Percentiles rank a stretch among this genome's conserved stretches.
Conservation (phyloP, 2,113 vertebrate genomes). For the Polyodon spathula region DNA sequence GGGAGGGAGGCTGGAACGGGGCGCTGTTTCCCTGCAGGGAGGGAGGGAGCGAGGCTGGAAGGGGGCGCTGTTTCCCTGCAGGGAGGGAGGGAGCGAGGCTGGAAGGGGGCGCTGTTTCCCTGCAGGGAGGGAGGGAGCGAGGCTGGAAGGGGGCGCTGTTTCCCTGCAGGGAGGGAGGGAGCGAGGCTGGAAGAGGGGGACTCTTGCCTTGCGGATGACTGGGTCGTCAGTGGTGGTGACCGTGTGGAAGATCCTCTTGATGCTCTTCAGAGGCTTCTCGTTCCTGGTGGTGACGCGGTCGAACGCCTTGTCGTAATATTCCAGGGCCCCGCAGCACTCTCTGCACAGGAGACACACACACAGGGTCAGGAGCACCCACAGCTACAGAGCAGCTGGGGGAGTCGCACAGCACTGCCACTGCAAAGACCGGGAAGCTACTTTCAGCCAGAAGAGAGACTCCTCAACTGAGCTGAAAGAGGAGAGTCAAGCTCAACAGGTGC, state of each 20-base stretch:
- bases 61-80: too few species aligned
- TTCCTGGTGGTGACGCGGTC: conserved; percentile 92
- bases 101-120: too few species aligned
- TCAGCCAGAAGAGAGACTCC: too few species aligned
- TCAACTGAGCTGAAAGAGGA: too few species aligned
- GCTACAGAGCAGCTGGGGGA: fast-evolving
- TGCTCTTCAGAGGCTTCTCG: conserved; percentile 84
- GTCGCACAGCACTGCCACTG: too few species aligned
- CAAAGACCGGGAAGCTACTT: too few species aligned
- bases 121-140: background rate
- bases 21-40: too few species aligned
- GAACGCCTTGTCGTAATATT: conserved; percentile 90
- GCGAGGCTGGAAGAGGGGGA: background rate
- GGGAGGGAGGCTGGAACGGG: too few species aligned
- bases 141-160: background rate
- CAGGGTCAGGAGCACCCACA: background rate
- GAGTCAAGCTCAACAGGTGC: too few species aligned
- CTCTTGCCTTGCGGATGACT: conserved; percentile 82
- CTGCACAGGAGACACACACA: too few species aligned
- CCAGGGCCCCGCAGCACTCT: conserved; percentile 85
- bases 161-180: background rate
- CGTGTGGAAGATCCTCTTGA: conserved; percentile 96
- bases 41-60: too few species aligned
- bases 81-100: too few species aligned
- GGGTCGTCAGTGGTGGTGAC: conserved; percentile 96